These are phyloP conservation scores for Daubentonia madagascariensis DNA, from an alignment of 2,113 vertebrate species.

Conservation along the genomic window DNA sequence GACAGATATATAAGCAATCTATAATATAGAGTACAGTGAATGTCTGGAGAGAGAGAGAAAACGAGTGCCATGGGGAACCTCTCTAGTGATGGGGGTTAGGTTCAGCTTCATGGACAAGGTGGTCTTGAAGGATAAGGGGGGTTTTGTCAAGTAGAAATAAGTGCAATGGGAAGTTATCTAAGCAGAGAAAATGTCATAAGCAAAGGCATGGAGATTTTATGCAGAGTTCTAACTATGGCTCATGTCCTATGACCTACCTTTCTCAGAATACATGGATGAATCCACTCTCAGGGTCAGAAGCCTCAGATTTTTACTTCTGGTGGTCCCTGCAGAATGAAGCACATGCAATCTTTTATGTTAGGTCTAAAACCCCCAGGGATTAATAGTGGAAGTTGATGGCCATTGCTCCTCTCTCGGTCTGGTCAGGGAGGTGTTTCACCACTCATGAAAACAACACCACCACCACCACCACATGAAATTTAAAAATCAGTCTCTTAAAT, in stretches of 20 bases:
- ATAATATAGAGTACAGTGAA: not conserved
- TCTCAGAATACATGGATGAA: not conserved
- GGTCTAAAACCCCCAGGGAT: not conserved
- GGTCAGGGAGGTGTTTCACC: not conserved
- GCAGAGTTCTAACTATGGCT: not conserved
- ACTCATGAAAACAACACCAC: not conserved
- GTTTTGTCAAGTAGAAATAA: not conserved
- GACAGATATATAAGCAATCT: not conserved
- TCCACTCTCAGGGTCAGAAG: not conserved
- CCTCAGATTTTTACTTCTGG: not conserved
- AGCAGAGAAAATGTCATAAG: not conserved
- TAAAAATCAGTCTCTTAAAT: not conserved
- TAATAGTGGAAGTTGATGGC: not conserved
- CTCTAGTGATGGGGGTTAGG: not conserved
- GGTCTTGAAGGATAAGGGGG: not conserved
- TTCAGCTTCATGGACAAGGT: not conserved
- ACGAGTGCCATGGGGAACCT: not conserved
- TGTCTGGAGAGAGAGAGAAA: not conserved
- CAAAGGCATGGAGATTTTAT: not conserved
- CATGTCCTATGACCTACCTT: not conserved
- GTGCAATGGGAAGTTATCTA: not conserved
- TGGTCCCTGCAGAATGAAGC: not conserved
- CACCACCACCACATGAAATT: not conserved
- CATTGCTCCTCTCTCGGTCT: not conserved
- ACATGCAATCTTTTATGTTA: not conserved